Percentiles rank a stretch among this genome's conserved stretches.
Evolutionary conservation across 2,797 vertebrate genomes (phyloP).

Genomic region (Meda fulgida): DNA sequence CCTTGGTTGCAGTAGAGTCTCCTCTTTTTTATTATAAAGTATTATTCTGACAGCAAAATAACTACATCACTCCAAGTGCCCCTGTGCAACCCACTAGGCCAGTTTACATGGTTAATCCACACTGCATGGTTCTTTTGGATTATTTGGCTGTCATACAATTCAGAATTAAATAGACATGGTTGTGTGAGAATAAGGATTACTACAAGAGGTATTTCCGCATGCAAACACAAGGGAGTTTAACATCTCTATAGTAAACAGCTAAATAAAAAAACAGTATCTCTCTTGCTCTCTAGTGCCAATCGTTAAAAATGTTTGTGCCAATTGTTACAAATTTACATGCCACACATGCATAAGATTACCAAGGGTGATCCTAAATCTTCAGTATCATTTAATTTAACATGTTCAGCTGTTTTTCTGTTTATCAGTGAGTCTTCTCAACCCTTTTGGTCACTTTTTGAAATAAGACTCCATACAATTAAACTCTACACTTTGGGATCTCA

Average conservation of each 20-base stretch:
- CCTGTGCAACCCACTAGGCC: background rate
- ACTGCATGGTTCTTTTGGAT: background rate
- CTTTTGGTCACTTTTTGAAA: background rate
- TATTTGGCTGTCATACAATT: background rate
- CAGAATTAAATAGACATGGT: background rate
- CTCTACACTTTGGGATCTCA: background rate
- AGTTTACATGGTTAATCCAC: background rate
- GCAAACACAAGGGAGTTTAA: background rate
- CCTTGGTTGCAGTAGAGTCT: background rate
- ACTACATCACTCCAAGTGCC: background rate
- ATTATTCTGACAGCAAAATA: background rate
- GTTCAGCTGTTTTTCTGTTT: background rate
- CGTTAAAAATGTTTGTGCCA: background rate
- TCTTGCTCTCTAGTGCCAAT: background rate
- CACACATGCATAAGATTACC: background rate
- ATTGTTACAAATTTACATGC: background rate
- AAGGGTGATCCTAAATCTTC: background rate
- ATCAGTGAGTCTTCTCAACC: background rate
- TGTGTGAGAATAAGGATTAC: background rate
- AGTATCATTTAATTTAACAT: background rate
- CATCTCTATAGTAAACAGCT: background rate
- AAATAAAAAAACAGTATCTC: background rate
- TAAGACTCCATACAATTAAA: background rate
- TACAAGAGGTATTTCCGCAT: background rate
- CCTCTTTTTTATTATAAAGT: background rate